A percentile compares a stretch with the other conserved stretches of the same genome.
phyloP scores from a whole-genome alignment of 2,888 invertebrate genomes.

The Caenorhabditis virilis region DNA sequence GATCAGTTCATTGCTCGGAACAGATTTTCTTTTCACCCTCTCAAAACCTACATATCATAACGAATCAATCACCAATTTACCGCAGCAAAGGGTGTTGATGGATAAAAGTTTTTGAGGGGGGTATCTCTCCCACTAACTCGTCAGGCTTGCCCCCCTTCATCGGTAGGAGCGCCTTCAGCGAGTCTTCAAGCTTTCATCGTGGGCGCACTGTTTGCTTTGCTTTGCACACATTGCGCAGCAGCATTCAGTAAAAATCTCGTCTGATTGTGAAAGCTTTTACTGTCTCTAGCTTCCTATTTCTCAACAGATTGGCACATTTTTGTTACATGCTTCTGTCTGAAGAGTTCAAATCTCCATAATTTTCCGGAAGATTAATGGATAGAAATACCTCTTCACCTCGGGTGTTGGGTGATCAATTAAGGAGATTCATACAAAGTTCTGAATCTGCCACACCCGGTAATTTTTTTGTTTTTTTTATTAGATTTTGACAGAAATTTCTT shows the following conservation, averaged over 20 bases:
- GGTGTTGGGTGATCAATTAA: constrained; percentile 51
- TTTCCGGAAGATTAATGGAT: constrained; percentile 16
- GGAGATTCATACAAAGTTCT: constrained; percentile 52
- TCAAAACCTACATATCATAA: no score
- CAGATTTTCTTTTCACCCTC: no score
- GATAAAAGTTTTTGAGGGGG: no score
- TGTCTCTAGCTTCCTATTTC: constrained; percentile 10
- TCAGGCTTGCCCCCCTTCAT: no score
- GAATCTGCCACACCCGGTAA: constrained; percentile 52
- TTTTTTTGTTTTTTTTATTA: not conserved
- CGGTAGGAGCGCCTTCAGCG: constrained; percentile 33
- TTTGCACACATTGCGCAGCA: constrained; percentile 38
- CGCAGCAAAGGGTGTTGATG: no score
- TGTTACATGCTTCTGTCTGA: not conserved
- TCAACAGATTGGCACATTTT: constrained; percentile 23
- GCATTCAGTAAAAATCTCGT: constrained; percentile 38
- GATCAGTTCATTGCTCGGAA: no score
- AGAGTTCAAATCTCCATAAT: no score
- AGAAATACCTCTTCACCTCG: constrained; percentile 40
- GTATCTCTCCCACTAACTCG: no score
- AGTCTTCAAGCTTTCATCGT: constrained; percentile 39
- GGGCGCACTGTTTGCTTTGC: constrained; percentile 35
- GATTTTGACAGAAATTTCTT: constrained; percentile 5
- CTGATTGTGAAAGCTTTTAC: constrained; percentile 33
- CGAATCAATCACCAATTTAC: no score